These are phyloP conservation scores for Stenurella melanura DNA, from an alignment of 2,888 invertebrate genomes.

Conservation along the genomic window DNA sequence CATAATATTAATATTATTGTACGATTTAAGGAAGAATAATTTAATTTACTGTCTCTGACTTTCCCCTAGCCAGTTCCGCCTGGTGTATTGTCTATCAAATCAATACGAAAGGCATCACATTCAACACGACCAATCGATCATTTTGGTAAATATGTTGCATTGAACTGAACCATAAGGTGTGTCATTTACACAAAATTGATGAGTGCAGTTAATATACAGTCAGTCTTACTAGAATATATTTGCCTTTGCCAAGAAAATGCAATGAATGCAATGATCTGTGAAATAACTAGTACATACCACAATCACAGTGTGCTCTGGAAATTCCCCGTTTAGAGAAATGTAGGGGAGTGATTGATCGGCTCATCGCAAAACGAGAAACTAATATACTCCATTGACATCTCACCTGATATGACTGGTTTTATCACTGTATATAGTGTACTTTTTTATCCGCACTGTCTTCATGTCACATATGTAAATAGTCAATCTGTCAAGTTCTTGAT, in stretches of 20 bases:
- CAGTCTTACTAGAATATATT: constrained; percentile 59
- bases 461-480: too few relatives aligned
- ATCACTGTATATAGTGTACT: background rate
- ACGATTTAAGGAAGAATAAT: too few relatives aligned
- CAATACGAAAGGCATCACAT: background rate
- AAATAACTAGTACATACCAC: constrained; percentile 69
- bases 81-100: background rate
- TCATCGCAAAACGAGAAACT: constrained; percentile 54
- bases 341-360: constrained; percentile 62
- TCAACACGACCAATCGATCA: constrained; percentile 45
- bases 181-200: constrained; percentile 68
- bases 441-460: too few relatives aligned
- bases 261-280: constrained; percentile 69
- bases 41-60: background rate
- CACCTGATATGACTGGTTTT: constrained; percentile 17
- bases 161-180: constrained; percentile 55
- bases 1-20: too few relatives aligned
- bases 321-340: constrained; percentile 43
- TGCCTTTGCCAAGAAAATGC: constrained; percentile 61
- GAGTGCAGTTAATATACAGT: constrained; percentile 53
- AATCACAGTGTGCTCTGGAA: constrained; percentile 57
- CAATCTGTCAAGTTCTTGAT: too few relatives aligned
- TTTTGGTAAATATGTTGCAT: constrained; percentile 45
- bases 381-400: constrained; percentile 50
- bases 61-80: background rate